phyloP scores from a whole-genome alignment of 1,140 invertebrate species.

The Drosophila lini region DNA sequence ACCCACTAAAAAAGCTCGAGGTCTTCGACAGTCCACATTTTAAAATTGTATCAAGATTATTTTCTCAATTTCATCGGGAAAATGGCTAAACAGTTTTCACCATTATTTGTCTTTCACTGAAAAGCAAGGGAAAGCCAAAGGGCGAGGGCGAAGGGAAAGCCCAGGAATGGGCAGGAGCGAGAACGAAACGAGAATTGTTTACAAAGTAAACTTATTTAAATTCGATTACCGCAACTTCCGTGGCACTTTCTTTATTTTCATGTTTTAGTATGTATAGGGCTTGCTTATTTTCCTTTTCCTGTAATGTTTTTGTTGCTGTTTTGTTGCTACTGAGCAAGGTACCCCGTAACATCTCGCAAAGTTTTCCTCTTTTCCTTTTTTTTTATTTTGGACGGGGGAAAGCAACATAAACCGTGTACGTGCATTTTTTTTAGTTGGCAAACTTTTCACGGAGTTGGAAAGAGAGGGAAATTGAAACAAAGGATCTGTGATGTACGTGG shows the following conservation, averaged over 20 bases:
- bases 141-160: neutral
- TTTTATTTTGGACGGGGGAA: constrained; percentile 6
- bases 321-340: constrained; percentile 22
- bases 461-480: constrained; percentile 14
- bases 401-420: constrained; percentile 30
- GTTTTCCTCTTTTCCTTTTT: constrained; percentile 17
- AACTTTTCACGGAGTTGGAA: constrained; percentile 3
- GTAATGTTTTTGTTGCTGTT: constrained; percentile 3
- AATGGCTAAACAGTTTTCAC: constrained; percentile 6
- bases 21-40: neutral
- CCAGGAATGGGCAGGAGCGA: neutral
- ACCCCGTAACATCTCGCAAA: constrained; percentile 21
- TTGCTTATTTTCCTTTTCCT: constrained; percentile 29
- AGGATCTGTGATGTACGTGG: constrained; percentile 5
- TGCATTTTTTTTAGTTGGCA: constrained; percentile 24
- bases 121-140: neutral
- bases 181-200: constrained; percentile 65
- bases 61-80: neutral
- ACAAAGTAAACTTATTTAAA: constrained; percentile 83
- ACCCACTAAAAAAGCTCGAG: neutral
- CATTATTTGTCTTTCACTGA: constrained; percentile 39
- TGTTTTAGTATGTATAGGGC: constrained; percentile 48
- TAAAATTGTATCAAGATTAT: neutral
- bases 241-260: constrained; percentile 54
- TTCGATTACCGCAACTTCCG: constrained; percentile 81